Evolutionary conservation across 2,113 vertebrate species (phyloP), one percentile per base, ranked within the genome.

Genomic region (Macroglossus sobrinus): DNA sequence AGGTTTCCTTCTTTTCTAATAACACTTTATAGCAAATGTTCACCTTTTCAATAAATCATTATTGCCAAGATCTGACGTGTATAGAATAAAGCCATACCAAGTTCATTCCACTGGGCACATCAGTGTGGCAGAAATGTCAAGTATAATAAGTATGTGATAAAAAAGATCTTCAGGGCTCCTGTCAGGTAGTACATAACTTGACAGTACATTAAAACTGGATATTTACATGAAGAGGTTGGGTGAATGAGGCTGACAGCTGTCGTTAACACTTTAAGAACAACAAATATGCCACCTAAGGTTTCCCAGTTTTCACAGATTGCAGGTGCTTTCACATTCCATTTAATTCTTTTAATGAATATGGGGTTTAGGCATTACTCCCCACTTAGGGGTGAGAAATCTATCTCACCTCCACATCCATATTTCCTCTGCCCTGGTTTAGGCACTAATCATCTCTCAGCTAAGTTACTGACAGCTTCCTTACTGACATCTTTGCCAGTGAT

Each of bases 161-260:
- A 95, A 95, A 97, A 91, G 79, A 82, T 94, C 80, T 93, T 90
- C 72, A 80, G 84, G 33, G 74, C 50, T 78, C 11, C 1, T 68
- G 66, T 94, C 95, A 82, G 85, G 87, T 81, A 96, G 91, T 50
- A 71, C 63, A 43, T 85, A 79, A 98, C 94, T 59, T 89, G 96
- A 81, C 71, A 78, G 84, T 12, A 76, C 85, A 61, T 96, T 96
- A 96, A 71, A 96, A 91, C 15, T 35, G 78, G 98, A 84, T 59
- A 87, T 59, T 93, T 95, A 78, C 86, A 90, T 84, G 84, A 96
- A 89, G 76, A 93, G 81, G 38, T 59, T 96, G 50, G 50, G 26
- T 55, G 84, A 93, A 84, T 75, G 86, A 96, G 80, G 81, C 59
- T 95, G 98, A 97, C 97, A 98, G 92, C 82, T 97, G 94, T 95